These are phyloP conservation scores for Heliornis fulica DNA, from an alignment of 2,113 vertebrate genomes.

Conservation along the genomic window DNA sequence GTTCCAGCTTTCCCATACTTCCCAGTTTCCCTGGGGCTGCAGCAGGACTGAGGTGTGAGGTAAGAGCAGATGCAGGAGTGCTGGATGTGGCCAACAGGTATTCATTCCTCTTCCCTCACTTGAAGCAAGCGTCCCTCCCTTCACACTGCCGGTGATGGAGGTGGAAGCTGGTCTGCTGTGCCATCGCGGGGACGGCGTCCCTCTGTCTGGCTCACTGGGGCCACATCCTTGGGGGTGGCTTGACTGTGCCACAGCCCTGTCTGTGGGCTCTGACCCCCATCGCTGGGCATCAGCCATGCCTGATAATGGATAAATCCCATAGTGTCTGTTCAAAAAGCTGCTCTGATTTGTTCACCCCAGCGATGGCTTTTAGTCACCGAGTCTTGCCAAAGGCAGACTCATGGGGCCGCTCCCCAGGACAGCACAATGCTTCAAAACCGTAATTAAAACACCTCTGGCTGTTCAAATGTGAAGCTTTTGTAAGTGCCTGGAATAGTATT, in stretches of 20 bases:
- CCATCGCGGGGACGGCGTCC: fast-evolving
- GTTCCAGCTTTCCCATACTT: background rate
- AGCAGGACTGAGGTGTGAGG: fast-evolving
- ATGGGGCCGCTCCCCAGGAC: background rate
- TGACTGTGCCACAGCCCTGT: fast-evolving
- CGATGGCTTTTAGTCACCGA: background rate
- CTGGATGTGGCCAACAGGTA: background rate
- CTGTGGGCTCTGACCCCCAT: background rate
- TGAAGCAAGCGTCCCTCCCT: background rate
- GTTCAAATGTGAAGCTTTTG: background rate
- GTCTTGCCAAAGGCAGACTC: background rate
- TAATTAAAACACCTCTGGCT: constrained; percentile 14
- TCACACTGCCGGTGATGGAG: fast-evolving
- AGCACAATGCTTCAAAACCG: background rate
- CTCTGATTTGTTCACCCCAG: background rate
- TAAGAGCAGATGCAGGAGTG: background rate
- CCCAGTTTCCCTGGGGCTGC: background rate
- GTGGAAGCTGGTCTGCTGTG: background rate
- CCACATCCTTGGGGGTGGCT: background rate
- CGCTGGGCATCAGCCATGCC: background rate
- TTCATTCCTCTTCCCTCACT: fast-evolving
- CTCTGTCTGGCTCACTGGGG: background rate
- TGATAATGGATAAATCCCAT: background rate
- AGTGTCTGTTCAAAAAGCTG: background rate
- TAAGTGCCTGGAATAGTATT: background rate